phyloP scores from a whole-genome alignment of 2,113 vertebrate genomes.

The Pelusios castaneus region DNA sequence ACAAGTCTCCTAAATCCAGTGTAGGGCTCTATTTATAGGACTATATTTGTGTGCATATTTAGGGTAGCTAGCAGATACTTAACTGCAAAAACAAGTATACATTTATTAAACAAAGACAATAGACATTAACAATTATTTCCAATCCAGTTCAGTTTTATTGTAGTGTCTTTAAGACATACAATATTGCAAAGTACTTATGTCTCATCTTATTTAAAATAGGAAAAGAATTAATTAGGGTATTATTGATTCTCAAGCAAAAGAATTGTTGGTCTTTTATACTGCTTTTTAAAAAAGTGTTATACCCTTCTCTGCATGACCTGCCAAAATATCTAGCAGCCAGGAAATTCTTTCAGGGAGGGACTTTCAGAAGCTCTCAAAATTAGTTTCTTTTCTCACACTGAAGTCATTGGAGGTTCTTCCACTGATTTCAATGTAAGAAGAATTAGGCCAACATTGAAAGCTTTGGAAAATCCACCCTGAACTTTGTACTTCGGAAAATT shows the following conservation, averaged over 20 bases:
- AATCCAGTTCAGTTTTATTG: not conserved
- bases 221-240: no score
- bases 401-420: not conserved
- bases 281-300: not conserved
- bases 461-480: not conserved
- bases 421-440: not conserved
- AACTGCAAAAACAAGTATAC: not conserved
- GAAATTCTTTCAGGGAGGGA: not conserved
- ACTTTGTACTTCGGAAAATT: not conserved
- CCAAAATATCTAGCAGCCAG: not conserved
- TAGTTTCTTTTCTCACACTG: not conserved
- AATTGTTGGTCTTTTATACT: not conserved
- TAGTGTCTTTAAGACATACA: not conserved
- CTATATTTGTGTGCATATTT: not conserved
- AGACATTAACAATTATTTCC: not conserved
- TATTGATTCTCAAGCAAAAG: not conserved
- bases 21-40: not conserved
- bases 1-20: not conserved
- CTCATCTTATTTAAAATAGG: not conserved
- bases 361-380: not conserved
- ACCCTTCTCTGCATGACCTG: not conserved
- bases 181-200: not conserved
- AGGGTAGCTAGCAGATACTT: not conserved
- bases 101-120: not conserved
- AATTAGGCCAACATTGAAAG: not conserved